Conservation (phyloP, 2,113 vertebrate species). For the Oxygymnocypris stewartii region DNA sequence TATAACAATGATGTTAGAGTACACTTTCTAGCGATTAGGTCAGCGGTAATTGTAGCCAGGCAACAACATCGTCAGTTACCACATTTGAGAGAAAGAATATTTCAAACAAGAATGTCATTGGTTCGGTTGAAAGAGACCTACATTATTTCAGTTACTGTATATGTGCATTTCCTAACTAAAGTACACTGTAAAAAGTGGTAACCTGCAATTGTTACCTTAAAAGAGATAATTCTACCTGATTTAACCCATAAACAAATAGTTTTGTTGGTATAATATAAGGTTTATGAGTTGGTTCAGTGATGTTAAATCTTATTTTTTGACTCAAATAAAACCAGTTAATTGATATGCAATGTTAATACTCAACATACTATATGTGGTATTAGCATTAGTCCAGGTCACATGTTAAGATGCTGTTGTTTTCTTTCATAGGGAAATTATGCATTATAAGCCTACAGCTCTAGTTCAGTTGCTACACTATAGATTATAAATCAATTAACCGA, state of each 20-base stretch:
- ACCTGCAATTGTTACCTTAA: not conserved
- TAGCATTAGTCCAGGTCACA: not conserved
- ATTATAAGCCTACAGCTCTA: not conserved
- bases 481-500: constrained; percentile 27
- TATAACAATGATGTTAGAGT: not conserved
- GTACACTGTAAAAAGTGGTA: not conserved
- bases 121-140: no score
- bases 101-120: no score
- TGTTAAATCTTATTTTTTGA: no score
- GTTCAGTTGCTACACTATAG: not conserved
- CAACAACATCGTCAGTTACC: not conserved
- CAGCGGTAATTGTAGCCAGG: not conserved
- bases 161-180: no score
- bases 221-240: not conserved
- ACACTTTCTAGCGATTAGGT: not conserved
- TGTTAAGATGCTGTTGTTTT: no score
- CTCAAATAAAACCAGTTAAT: no score
- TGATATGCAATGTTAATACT: not conserved
- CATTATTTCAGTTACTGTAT: no score
- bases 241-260: not conserved
- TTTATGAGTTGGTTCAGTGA: no score
- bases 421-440: not conserved
- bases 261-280: no score
- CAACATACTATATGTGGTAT: not conserved
- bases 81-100: no score